These are phyloP conservation scores for Steinernema hermaphroditum DNA, from an alignment of 2,888 invertebrate genomes.

Conservation along the genomic window DNA sequence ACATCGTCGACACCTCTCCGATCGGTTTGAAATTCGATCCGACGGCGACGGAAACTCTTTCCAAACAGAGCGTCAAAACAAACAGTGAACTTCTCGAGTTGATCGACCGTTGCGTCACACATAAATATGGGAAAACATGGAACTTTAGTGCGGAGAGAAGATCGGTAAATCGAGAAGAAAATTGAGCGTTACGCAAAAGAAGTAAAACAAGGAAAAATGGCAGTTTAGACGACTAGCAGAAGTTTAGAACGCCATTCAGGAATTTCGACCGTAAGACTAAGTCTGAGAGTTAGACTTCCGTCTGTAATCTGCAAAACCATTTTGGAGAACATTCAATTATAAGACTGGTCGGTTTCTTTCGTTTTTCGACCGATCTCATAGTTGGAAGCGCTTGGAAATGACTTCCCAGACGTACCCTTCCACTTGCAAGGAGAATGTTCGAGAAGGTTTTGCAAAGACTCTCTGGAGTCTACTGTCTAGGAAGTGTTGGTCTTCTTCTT, in stretches of 20 bases:
- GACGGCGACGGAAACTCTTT: background rate
- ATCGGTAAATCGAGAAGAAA: background rate
- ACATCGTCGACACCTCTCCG: background rate
- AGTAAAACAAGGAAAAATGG: background rate
- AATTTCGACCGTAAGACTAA: no score
- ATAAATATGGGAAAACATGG: background rate
- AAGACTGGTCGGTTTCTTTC: no score
- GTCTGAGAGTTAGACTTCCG: no score
- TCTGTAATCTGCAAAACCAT: no score
- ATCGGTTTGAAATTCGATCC: slow-evolving; percentile 11
- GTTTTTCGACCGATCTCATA: no score
- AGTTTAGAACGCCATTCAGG: no score
- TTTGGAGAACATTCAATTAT: no score
- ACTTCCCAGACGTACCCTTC: no score
- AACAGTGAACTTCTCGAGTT: slow-evolving; percentile 1
- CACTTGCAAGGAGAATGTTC: background rate
- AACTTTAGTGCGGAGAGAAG: background rate
- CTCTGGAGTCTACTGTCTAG: background rate
- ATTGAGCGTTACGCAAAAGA: background rate
- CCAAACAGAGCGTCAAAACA: slow-evolving; percentile 4
- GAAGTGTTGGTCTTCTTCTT: no score
- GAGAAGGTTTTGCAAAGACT: no score
- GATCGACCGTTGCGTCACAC: background rate
- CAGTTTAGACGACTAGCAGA: background rate
- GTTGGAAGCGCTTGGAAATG: no score